Conservation (phyloP, 92 coral and sea anemone species). For the Siderastrea radians region DNA sequence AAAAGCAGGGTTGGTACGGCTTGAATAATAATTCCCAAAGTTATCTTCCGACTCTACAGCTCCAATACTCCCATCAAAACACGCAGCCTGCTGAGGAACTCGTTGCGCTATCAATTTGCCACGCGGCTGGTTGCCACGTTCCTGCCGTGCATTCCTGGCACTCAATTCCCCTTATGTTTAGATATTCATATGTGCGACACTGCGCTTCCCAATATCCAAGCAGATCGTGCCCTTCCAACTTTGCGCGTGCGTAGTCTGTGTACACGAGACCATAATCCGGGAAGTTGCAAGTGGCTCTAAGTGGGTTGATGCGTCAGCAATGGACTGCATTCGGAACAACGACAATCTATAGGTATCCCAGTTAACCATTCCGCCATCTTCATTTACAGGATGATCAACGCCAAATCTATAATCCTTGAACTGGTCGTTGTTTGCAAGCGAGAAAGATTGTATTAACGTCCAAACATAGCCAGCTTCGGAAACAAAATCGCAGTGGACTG, state of each 20-base stretch:
- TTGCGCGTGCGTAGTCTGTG: constrained; percentile 57
- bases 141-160: constrained; percentile 36
- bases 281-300: constrained; percentile 59
- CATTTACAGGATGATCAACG: constrained; percentile 13
- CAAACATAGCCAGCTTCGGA: constrained; percentile 50
- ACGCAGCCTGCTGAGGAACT: not conserved
- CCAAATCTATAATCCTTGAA: not conserved
- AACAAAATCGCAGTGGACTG: constrained; percentile 46
- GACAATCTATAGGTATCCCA: constrained; percentile 60
- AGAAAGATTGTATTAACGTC: constrained; percentile 55
- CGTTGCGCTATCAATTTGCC: not conserved
- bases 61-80: not conserved
- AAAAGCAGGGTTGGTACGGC: not conserved
- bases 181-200: constrained; percentile 22
- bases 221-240: constrained; percentile 30
- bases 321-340: constrained; percentile 25
- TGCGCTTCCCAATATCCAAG: not conserved
- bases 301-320: constrained; percentile 38
- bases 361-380: not conserved
- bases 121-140: not conserved
- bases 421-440: constrained; percentile 16
- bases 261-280: constrained; percentile 37
- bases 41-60: not conserved
- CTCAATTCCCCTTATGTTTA: constrained; percentile 43
- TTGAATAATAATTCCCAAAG: constrained; percentile 1